Evolutionary conservation across 2,797 vertebrate genomes (phyloP).

Genomic region (Gymnodraco acuticeps): DNA sequence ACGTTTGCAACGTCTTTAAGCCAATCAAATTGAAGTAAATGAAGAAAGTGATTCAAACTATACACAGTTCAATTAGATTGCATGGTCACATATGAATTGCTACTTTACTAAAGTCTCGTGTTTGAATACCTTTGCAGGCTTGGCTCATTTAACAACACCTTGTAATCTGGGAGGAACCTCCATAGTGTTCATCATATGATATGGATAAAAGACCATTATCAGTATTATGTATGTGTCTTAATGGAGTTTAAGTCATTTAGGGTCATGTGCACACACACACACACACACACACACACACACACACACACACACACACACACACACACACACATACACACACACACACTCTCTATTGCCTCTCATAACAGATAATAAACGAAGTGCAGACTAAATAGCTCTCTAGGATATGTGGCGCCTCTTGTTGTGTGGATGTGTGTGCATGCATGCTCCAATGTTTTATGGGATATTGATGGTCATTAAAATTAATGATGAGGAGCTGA

Average conservation of each 20-base stretch:
- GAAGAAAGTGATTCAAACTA: too few relatives aligned
- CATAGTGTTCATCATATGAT: not conserved
- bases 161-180: too few relatives aligned
- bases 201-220: constrained; percentile 19
- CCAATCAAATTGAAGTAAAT: too few relatives aligned
- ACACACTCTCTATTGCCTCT: constrained; percentile 62
- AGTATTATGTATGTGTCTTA: constrained; percentile 3
- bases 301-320: not conserved
- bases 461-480: constrained; percentile 78
- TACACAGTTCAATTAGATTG: too few relatives aligned
- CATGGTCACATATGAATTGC: too few relatives aligned
- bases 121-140: too few relatives aligned
- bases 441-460: constrained; percentile 60
- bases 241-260: not conserved
- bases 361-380: constrained; percentile 77
- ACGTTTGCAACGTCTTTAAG: too few relatives aligned
- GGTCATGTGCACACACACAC: not conserved
- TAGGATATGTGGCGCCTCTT: constrained; percentile 77
- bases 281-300: not conserved
- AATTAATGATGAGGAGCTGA: constrained; percentile 83
- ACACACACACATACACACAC: constrained; percentile 1
- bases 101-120: too few relatives aligned
- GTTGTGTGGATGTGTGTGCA: constrained; percentile 52
- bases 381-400: constrained; percentile 76
- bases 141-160: too few relatives aligned